Conservation (phyloP, 2,797 vertebrate species). For the Protonibea diacanthus region DNA sequence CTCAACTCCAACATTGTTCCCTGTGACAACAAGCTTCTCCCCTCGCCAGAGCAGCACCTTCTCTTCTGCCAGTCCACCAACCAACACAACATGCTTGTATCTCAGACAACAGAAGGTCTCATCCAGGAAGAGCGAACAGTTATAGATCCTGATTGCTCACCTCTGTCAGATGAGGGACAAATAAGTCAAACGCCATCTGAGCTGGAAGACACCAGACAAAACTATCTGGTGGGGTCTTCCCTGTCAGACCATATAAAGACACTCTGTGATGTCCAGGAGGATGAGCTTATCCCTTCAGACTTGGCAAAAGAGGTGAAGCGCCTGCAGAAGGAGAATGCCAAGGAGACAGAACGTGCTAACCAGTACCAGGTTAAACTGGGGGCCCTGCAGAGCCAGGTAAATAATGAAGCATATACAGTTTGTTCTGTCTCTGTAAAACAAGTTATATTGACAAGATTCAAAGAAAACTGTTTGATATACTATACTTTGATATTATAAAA, state of each 20-base stretch:
- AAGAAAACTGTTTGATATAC: neutral
- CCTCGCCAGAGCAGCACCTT: slow-evolving; percentile 68
- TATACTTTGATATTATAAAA: neutral
- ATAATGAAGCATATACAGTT: neutral
- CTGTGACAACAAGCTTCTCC: slow-evolving; percentile 55
- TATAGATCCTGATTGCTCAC: slow-evolving; percentile 29
- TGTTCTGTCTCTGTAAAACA: neutral
- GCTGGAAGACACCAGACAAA: slow-evolving; percentile 41
- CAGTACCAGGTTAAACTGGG: slow-evolving; percentile 82
- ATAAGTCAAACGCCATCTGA: slow-evolving; percentile 14
- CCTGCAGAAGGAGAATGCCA: slow-evolving; percentile 69
- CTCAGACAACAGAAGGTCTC: slow-evolving; percentile 60
- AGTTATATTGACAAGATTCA: neutral
- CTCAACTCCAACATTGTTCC: slow-evolving; percentile 62
- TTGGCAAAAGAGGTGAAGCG: slow-evolving; percentile 73
- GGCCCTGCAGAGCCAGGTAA: slow-evolving; percentile 83
- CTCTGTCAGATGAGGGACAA: slow-evolving; percentile 20
- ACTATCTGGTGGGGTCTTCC: slow-evolving; percentile 13
- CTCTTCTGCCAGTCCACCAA: slow-evolving; percentile 79
- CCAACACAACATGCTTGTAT: slow-evolving; percentile 72
- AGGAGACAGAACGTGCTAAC: slow-evolving; percentile 74
- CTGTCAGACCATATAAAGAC: slow-evolving; percentile 14
- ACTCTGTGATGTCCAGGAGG: slow-evolving; percentile 6
- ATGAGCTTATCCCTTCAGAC: slow-evolving; percentile 20
- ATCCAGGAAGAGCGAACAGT: slow-evolving; percentile 56